Evolutionary conservation across 2,888 invertebrate genomes (phyloP).

Genomic region (Spilosoma lubricipeda): DNA sequence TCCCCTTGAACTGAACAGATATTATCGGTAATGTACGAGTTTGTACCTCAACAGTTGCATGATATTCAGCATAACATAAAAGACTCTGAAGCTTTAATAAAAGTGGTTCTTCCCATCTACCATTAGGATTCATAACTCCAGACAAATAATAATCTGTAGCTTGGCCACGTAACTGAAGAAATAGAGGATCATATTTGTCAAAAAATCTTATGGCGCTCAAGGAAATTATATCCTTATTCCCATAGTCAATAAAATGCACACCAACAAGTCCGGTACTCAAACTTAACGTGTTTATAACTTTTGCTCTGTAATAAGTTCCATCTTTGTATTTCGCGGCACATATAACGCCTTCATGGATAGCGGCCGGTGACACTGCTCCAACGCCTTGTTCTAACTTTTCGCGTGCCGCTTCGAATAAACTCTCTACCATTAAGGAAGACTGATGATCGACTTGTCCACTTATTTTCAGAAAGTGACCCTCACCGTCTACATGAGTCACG

Average conservation of each 20-base stretch:
- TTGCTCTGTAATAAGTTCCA: constrained; percentile 88
- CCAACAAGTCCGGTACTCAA: constrained; percentile 85
- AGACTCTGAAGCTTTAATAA: constrained; percentile 74
- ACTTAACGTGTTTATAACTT: constrained; percentile 81
- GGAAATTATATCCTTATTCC: constrained; percentile 88
- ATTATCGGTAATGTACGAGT: constrained; percentile 76
- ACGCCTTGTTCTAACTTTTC: constrained; percentile 79
- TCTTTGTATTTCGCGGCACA: constrained; percentile 90
- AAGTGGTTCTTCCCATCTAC: constrained; percentile 84
- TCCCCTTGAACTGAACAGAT: constrained; percentile 79
- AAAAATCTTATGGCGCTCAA: constrained; percentile 86
- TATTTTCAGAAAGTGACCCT: constrained; percentile 89
- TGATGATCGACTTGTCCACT: constrained; percentile 90
- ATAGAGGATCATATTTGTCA: constrained; percentile 81
- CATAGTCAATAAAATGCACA: constrained; percentile 90
- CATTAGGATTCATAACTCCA: constrained; percentile 82
- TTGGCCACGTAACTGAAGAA: constrained; percentile 84
- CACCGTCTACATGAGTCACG: constrained; percentile 89
- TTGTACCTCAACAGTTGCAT: constrained; percentile 71
- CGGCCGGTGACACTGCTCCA: constrained; percentile 79
- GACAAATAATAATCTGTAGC: constrained; percentile 87
- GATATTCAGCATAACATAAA: constrained; percentile 77
- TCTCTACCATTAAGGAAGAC: constrained; percentile 86
- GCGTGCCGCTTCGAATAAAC: constrained; percentile 72
- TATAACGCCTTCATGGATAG: constrained; percentile 83